Percentiles rank a stretch among this genome's conserved stretches.
phyloP scores from a whole-genome alignment of 2,888 invertebrate genomes.

The Drosophila subquinaria region DNA sequence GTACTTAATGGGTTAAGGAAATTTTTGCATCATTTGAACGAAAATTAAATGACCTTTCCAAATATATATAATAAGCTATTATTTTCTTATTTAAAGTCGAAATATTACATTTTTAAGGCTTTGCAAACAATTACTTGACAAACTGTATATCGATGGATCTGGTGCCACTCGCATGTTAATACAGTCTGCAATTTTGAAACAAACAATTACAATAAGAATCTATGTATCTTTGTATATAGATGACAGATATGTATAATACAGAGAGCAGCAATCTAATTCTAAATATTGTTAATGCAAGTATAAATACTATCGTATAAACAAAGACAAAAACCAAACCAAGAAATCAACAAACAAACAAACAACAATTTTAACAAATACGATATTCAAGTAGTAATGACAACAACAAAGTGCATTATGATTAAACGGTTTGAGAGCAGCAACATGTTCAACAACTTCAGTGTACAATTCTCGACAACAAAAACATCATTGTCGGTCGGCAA shows the following conservation, averaged over 20 bases:
- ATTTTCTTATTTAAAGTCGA: no score
- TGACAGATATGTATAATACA: slow-evolving; percentile 25
- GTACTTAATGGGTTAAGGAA: no score
- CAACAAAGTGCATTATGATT: slow-evolving; percentile 26
- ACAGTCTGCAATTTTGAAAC: slow-evolving; percentile 52
- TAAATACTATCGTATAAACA: slow-evolving; percentile 43
- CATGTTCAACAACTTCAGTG: slow-evolving; percentile 43
- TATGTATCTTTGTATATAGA: slow-evolving; percentile 5
- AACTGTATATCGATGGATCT: slow-evolving; percentile 13
- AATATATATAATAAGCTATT: no score
- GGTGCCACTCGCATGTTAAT: slow-evolving; percentile 26
- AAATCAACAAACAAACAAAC: slow-evolving; percentile 14
- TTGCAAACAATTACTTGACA: no score
- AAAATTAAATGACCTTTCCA: no score
- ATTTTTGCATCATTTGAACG: no score
- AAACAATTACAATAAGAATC: slow-evolving; percentile 42
- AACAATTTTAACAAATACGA: slow-evolving; percentile 48
- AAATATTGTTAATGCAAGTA: slow-evolving; percentile 48
- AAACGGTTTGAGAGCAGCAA: slow-evolving; percentile 56
- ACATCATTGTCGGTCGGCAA: slow-evolving; percentile 29
- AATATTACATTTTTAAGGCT: no score
- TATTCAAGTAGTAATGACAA: slow-evolving; percentile 28
- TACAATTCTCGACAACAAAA: slow-evolving; percentile 38
- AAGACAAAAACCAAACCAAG: slow-evolving; percentile 39
- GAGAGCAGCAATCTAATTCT: slow-evolving; percentile 41